Evolutionary conservation across 2,888 invertebrate genomes (phyloP).

Genomic region (Archaeoteleia sp.): DNA sequence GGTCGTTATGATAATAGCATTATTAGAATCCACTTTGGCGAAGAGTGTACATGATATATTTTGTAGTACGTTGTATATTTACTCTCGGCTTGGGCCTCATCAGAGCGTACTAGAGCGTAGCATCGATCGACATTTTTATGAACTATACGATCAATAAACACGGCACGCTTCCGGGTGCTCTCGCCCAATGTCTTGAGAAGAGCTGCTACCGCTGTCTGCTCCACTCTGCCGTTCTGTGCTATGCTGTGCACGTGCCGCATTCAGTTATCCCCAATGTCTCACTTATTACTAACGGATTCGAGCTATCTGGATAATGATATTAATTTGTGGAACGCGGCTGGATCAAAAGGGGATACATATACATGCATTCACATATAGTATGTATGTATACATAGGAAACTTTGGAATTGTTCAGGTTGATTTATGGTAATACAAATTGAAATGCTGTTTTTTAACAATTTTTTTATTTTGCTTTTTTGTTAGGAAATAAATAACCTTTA

Average conservation of each 20-base stretch:
- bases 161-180: constrained; percentile 20
- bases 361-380: too few species aligned
- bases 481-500: too few species aligned
- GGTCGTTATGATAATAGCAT: constrained; percentile 34
- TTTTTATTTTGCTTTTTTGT: too few species aligned
- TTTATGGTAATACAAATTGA: too few species aligned
- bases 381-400: too few species aligned
- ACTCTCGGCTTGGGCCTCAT: constrained; percentile 31
- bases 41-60: constrained; percentile 19
- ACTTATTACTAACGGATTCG: background rate
- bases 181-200: constrained; percentile 2
- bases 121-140: constrained; percentile 42
- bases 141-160: constrained; percentile 34
- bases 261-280: constrained; percentile 2
- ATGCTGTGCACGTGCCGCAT: constrained; percentile 1
- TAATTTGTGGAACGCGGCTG: background rate
- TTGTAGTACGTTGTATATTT: constrained; percentile 35
- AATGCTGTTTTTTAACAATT: too few species aligned
- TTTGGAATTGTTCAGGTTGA: too few species aligned
- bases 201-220: background rate
- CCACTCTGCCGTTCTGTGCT: constrained; percentile 3
- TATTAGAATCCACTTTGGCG: constrained; percentile 28
- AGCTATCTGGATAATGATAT: constrained; percentile 1
- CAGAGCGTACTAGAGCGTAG: constrained; percentile 30
- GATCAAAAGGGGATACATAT: background rate